These are phyloP conservation scores for Thalassoma bifasciatum DNA, from an alignment of 2,113 vertebrate genomes.

Conservation along the genomic window DNA sequence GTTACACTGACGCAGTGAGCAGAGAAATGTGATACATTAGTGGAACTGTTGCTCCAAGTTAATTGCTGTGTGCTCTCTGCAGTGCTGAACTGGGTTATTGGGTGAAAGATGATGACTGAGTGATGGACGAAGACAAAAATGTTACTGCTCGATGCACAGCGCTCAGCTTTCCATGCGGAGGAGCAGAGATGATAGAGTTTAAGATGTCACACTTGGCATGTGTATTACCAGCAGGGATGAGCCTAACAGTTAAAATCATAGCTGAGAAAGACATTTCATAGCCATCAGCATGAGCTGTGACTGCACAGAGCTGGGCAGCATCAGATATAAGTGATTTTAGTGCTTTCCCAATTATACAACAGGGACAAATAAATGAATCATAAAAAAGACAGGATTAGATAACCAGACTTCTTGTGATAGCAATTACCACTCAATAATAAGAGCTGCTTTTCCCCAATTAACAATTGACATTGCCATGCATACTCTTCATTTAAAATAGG, in stretches of 20 bases:
- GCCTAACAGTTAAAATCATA: not conserved
- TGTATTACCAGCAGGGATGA: constrained; percentile 10
- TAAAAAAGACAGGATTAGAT: constrained; percentile 45
- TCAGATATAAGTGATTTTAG: not conserved
- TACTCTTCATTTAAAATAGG: constrained; percentile 65
- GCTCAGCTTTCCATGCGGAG: constrained; percentile 38
- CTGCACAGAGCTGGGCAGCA: not conserved
- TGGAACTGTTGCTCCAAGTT: constrained; percentile 65
- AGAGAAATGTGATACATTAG: constrained; percentile 72
- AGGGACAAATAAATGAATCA: constrained; percentile 26
- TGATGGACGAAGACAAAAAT: constrained; percentile 20
- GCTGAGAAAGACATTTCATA: constrained; percentile 7
- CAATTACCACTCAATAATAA: constrained; percentile 55
- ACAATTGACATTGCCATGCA: constrained; percentile 59
- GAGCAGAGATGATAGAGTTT: constrained; percentile 34
- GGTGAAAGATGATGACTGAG: constrained; percentile 60
- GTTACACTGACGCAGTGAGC: constrained; percentile 68
- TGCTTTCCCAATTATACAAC: constrained; percentile 17
- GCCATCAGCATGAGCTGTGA: not conserved
- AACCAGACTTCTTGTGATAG: constrained; percentile 44
- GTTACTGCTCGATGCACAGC: constrained; percentile 21
- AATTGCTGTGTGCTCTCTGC: constrained; percentile 62
- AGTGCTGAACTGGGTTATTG: constrained; percentile 55
- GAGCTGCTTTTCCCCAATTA: constrained; percentile 64
- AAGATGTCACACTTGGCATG: too few relatives aligned